phyloP scores from a whole-genome alignment of 2,113 vertebrate species.

The Anser cygnoides region DNA sequence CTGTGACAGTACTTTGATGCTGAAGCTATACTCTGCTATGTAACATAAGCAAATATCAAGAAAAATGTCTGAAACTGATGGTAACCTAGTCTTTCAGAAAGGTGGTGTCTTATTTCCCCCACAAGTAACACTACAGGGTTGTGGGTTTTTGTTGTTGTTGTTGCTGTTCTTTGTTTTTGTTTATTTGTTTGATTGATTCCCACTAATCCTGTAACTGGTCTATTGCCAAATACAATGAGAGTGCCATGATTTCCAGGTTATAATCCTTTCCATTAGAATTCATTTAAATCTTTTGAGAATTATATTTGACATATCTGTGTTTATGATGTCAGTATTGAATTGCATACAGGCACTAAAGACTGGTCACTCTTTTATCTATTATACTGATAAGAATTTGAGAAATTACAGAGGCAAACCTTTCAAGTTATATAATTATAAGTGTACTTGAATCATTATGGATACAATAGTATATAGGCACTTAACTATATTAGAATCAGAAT shows the following conservation, averaged over 20 bases:
- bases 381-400: not conserved
- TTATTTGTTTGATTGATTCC: not conserved
- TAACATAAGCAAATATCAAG: not conserved
- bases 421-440: not conserved
- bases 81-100: not conserved
- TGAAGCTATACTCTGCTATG: not conserved
- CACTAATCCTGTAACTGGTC: not conserved
- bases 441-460: not conserved
- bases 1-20: not conserved
- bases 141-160: not conserved
- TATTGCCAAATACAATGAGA: not conserved
- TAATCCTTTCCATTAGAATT: not conserved
- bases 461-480: not conserved
- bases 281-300: not conserved
- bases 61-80: not conserved
- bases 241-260: not conserved
- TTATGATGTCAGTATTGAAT: not conserved
- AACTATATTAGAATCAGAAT: not conserved
- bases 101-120: not conserved
- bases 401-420: not conserved
- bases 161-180: not conserved
- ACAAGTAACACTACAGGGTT: accelerated
- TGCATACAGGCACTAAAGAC: not conserved
- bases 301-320: not conserved
- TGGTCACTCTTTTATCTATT: not conserved